Percentiles rank a stretch among this genome's conserved stretches.
Evolutionary conservation across 2,113 vertebrate genomes (phyloP).

Genomic region (Theristicus caerulescens): DNA sequence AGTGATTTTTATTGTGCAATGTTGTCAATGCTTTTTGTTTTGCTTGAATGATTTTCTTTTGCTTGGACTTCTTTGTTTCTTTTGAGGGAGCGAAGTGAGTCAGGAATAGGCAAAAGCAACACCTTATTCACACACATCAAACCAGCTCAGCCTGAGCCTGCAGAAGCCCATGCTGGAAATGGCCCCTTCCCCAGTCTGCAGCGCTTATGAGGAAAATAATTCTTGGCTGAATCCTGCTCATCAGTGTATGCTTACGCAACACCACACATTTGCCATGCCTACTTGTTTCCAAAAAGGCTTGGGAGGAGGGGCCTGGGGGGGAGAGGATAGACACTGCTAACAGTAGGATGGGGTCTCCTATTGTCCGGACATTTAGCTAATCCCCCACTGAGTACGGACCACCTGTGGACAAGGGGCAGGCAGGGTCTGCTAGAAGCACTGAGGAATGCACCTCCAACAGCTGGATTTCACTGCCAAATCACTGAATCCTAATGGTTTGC

Average conservation of each 20-base stretch:
- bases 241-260: background rate
- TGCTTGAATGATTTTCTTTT: background rate
- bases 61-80: background rate
- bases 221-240: background rate
- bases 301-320: background rate
- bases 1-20: background rate
- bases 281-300: background rate
- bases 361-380: background rate
- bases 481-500: rapidly evolving
- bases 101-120: background rate
- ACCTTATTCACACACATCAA: background rate
- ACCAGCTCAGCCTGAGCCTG: background rate
- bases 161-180: background rate
- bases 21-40: background rate
- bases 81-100: background rate
- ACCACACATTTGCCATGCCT: background rate
- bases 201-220: background rate
- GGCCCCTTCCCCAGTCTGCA: background rate
- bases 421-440: background rate
- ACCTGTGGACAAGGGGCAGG: background rate
- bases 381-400: background rate
- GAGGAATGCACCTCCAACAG: background rate
- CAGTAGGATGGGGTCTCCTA: background rate
- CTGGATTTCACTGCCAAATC: background rate
- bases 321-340: background rate